Evolutionary conservation across 2,888 invertebrate genomes (phyloP), one percentile per base, ranked within the genome.

Genomic region (Apamea anceps): DNA sequence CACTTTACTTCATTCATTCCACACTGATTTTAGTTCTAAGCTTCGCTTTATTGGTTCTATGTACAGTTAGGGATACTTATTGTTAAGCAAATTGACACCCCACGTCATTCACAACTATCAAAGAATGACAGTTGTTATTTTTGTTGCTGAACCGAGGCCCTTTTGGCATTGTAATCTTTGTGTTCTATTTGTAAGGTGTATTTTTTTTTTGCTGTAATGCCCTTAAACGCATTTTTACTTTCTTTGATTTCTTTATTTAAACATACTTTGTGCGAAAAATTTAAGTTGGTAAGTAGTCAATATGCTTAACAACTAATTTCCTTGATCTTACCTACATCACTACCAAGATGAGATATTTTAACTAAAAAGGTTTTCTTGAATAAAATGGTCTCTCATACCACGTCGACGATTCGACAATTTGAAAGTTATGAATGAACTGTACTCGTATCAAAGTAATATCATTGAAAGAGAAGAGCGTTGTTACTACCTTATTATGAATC

Each of bases 401-500:
- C 28, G 18, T 37, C 25, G 0, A 51, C 1, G 37, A 60, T 25
- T 18, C 0, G 18, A 51, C 28, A 21, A n/a, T 80, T 81, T 45
- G 10, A 80, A 84, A 68, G 68, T 63, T 68, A 60, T 72, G 37
- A 84, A 79, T 79, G 72, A 79, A 62, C 37, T 48, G 7, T 84
- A 42, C 42, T 42, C 42, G 42, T 42, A 42, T 42, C 42, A 42
- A 7, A 42, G 42, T 7, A 42, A 45, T 51, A 45, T 28, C 10
- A 72, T 62, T 48, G 48, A 57, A 28, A 62, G 25, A 57, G 60
- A 84, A 62, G 2, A 42, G 13, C 21, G n/a, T n/a, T 68, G 28
- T 57, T 8, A 45, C n/a, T 60, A 60, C 13, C 63, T 62, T 21
- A 42, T 28, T 37, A 10, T 63, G 45, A 60, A 84, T 57, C 28